phyloP scores from a whole-genome alignment of 1,140 invertebrate species.

The Atta colombica region DNA sequence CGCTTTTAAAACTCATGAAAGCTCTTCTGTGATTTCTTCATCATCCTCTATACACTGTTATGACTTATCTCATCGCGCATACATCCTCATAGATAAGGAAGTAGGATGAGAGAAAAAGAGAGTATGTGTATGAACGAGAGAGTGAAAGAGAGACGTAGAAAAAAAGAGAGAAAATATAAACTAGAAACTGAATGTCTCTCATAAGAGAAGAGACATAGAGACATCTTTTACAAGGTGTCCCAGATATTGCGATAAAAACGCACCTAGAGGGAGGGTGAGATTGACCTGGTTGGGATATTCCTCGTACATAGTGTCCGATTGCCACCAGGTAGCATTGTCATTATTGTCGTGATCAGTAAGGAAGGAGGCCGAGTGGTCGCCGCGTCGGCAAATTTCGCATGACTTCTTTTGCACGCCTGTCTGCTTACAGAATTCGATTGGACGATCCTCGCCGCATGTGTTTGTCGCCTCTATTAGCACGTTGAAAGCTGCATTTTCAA shows the following conservation, averaged over 20 bases:
- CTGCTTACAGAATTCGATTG: constrained; percentile 96
- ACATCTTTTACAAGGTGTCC: background rate
- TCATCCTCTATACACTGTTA: constrained; percentile 24
- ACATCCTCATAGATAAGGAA: constrained; percentile 73
- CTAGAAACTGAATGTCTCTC: constrained; percentile 56
- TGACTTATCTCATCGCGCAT: constrained; percentile 72
- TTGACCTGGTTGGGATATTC: constrained; percentile 97
- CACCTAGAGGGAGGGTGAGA: constrained; percentile 95
- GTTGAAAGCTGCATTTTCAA: constrained; percentile 98
- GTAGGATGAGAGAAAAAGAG: constrained; percentile 49
- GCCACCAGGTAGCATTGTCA: constrained; percentile 98
- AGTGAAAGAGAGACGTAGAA: constrained; percentile 23
- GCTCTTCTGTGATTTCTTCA: constrained; percentile 36
- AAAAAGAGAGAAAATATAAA: constrained; percentile 60
- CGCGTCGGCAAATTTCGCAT: constrained; percentile 86
- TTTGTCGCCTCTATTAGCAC: constrained; percentile 96
- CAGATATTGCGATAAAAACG: constrained; percentile 75
- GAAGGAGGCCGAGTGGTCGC: constrained; percentile 92
- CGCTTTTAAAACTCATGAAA: constrained; percentile 6
- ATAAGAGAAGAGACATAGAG: background rate
- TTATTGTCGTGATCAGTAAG: constrained; percentile 96
- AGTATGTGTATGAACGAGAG: background rate
- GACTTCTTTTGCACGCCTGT: constrained; percentile 89
- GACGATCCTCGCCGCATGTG: constrained; percentile 94
- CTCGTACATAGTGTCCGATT: constrained; percentile 98